Base-by-base conservation (phyloP, 1,140 invertebrate species). In the Euwallacea fornicatus region DNA sequence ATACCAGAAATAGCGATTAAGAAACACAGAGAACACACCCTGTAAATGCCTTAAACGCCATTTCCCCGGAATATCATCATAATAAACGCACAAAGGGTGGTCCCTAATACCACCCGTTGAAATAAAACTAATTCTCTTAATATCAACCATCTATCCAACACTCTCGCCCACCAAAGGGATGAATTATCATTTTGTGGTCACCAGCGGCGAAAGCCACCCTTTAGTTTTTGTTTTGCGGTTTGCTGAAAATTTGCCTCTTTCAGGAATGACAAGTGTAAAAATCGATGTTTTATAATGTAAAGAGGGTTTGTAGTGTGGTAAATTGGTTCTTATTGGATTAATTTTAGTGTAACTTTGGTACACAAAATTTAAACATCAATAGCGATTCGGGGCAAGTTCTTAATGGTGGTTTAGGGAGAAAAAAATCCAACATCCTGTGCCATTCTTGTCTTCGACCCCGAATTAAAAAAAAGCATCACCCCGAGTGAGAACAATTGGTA, bases 51-150 rank as follows among this genome's bases (percentile, higher is more conserved):
- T 10, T 13, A 50, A 50, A 50, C 46, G 13, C 9, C 46, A 50
- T 50, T 50, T 50, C 46, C 9, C 46, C 13, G 46, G 13, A 50
- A 50, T 50, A 50, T 50, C 13, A 11, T 10, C 2, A 50, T 7
- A 8, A 7, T 7, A 58, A 58, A 58, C 10, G 4, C 13, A 33
- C 66, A 68, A 63, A 56, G 68, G 68, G 68, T 70, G 68, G 68
- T 70, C 68, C 44, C 62, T 11, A 54, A 58, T 55, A 70, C 68
- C 68, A 70, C 60, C 59, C 68, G 60, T 62, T 56, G 68, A 11
- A 64, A 47, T 50, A 68, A 60, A 68, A 47, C 56, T 61, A 61
- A 68, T 68, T 66, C 54, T 44, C n/a, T 59, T 50, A 60, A 61
- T 62, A 60, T 50, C 42, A 50, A n/a, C 56, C 66, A 70, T 70